Percentiles rank a stretch among this genome's conserved stretches.
phyloP scores from a whole-genome alignment of 2,797 vertebrate species.

The Poeciliopsis presidionis region DNA sequence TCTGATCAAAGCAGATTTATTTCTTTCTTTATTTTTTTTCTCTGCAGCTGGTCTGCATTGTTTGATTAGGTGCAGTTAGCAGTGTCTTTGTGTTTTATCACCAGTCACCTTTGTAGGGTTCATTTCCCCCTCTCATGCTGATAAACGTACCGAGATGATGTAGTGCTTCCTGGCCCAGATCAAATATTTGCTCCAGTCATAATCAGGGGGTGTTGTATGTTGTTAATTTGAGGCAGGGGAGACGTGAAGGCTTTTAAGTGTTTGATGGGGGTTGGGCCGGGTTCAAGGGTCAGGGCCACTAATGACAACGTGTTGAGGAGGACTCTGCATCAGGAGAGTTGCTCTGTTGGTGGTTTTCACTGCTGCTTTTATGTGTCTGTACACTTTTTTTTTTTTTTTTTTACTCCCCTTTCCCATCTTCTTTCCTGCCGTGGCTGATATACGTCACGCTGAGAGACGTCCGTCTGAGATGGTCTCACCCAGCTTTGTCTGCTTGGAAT shows the following conservation, averaged over 20 bases:
- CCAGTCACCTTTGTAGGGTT: constrained; percentile 62
- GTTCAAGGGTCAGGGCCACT: constrained; percentile 74
- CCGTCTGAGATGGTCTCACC: constrained; percentile 61
- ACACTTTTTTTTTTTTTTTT: not conserved
- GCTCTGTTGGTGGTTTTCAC: constrained; percentile 67
- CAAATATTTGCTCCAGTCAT: constrained; percentile 76
- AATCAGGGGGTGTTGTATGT: constrained; percentile 69
- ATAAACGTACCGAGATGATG: constrained; percentile 75
- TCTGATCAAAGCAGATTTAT: not conserved
- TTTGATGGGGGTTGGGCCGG: constrained; percentile 72
- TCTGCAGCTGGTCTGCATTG: constrained; percentile 15
- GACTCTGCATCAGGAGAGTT: constrained; percentile 51
- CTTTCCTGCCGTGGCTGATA: constrained; percentile 57
- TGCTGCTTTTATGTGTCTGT: constrained; percentile 20
- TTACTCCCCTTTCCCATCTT: constrained; percentile 7
- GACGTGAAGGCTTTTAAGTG: constrained; percentile 70
- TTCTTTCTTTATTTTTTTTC: not conserved
- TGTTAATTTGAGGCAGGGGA: constrained; percentile 78
- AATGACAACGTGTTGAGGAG: constrained; percentile 78
- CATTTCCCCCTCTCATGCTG: constrained; percentile 69
- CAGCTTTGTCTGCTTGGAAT: constrained; percentile 74
- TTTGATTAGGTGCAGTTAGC: constrained; percentile 35
- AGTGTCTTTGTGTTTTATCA: constrained; percentile 66
- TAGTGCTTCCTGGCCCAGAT: constrained; percentile 76
- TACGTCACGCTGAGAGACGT: constrained; percentile 62